Evolutionary conservation across 2,113 vertebrate species (phyloP).

Genomic region (Cervus canadensis): DNA sequence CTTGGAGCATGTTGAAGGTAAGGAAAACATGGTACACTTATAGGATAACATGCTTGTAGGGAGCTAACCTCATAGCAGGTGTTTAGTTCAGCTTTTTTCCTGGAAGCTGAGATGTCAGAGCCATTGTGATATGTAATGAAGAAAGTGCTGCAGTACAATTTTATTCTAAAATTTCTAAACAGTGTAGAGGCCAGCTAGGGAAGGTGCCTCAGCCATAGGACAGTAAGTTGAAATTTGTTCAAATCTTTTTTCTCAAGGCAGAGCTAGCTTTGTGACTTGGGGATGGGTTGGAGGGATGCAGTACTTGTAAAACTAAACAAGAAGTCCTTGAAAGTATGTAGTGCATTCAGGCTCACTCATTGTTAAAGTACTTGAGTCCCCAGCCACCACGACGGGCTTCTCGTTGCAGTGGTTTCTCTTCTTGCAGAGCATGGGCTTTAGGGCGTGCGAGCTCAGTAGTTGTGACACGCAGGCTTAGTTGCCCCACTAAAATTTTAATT

Average conservation of each 20-base stretch:
- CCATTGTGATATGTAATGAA: background rate
- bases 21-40: conserved; percentile 15
- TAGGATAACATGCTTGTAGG: background rate
- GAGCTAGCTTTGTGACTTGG: background rate
- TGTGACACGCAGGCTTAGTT: background rate
- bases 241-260: background rate
- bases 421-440: background rate
- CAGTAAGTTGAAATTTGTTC: background rate
- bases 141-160: background rate
- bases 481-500: background rate
- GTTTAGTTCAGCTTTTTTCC: background rate
- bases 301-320: conserved; percentile 7
- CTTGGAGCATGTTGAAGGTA: background rate
- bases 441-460: background rate
- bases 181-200: background rate
- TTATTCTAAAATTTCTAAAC: conserved; percentile 11
- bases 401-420: background rate
- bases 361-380: background rate
- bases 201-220: background rate
- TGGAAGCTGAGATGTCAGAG: background rate
- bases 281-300: background rate
- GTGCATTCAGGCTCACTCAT: background rate
- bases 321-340: background rate
- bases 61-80: background rate
- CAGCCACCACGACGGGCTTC: background rate